A percentile compares a stretch with the other conserved stretches of the same genome.
phyloP scores from a whole-genome alignment of 2,888 invertebrate species.

The Abscondita cerata region DNA sequence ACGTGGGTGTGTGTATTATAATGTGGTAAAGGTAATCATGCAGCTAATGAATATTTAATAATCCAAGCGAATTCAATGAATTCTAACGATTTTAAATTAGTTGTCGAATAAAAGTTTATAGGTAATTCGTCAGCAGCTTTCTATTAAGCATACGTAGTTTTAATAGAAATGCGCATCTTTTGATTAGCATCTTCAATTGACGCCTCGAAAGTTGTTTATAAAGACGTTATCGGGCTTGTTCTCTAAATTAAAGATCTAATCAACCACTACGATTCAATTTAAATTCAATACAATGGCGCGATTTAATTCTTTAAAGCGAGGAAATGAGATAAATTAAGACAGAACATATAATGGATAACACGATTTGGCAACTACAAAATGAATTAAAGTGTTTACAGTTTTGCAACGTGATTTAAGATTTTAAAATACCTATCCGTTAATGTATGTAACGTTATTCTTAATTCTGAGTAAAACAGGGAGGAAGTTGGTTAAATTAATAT shows the following conservation, averaged over 20 bases:
- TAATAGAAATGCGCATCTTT: neutral
- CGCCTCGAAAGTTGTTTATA: neutral
- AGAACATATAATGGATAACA: constrained; percentile 6
- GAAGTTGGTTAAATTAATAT: constrained; percentile 33
- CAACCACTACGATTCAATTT: neutral
- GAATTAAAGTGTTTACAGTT: constrained; percentile 12
- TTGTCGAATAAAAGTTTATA: too few species aligned
- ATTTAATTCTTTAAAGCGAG: constrained; percentile 9
- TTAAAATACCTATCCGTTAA: constrained; percentile 22
- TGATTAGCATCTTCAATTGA: neutral
- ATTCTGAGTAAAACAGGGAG: constrained; percentile 30
- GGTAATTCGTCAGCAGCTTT: too few species aligned
- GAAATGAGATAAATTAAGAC: constrained; percentile 16
- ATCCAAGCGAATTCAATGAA: too few species aligned
- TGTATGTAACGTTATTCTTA: constrained; percentile 32
- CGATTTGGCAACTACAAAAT: constrained; percentile 12
- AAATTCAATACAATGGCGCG: neutral
- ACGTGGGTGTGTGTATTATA: too few species aligned
- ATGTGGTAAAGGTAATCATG: too few species aligned
- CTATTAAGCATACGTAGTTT: too few species aligned
- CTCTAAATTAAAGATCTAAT: constrained; percentile 6
- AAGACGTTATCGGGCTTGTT: neutral
- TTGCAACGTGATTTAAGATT: constrained; percentile 4
- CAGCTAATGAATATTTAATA: too few species aligned
- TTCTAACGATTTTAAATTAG: too few species aligned